Conservation (phyloP, 2,113 vertebrate species). For the Sminthopsis crassicaudata region DNA sequence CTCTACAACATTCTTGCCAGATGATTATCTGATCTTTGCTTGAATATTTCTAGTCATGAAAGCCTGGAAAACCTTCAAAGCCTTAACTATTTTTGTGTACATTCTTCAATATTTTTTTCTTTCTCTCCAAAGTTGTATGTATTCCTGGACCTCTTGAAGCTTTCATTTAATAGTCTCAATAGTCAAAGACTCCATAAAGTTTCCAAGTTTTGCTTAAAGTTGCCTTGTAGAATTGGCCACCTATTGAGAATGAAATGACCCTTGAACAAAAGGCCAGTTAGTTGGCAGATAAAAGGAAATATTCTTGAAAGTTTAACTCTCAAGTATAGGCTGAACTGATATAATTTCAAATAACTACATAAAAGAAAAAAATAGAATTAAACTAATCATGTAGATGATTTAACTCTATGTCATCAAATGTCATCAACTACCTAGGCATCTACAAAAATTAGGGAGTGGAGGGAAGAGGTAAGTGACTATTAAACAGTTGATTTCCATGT, state of each 20-base stretch:
- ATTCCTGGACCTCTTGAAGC: not conserved
- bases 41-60: not conserved
- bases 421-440: conserved; percentile 10
- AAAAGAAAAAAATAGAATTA: conserved; percentile 27
- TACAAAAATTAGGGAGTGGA: not conserved
- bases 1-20: not conserved
- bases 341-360: not conserved
- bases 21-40: not conserved
- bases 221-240: not conserved
- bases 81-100: not conserved
- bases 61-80: not conserved
- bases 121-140: conserved; percentile 4
- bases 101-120: not conserved
- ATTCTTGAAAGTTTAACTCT: not conserved
- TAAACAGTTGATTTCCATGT: not conserved
- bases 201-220: not conserved
- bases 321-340: not conserved
- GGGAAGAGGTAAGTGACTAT: not conserved
- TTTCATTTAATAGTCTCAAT: conserved; percentile 1
- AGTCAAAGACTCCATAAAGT: not conserved
- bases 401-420: not conserved
- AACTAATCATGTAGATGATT: not conserved
- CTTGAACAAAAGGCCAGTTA: not conserved
- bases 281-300: not conserved
- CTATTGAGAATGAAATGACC: not conserved